These are phyloP conservation scores for Leptopilina boulardi DNA, from an alignment of 1,140 invertebrate genomes.

Conservation along the genomic window DNA sequence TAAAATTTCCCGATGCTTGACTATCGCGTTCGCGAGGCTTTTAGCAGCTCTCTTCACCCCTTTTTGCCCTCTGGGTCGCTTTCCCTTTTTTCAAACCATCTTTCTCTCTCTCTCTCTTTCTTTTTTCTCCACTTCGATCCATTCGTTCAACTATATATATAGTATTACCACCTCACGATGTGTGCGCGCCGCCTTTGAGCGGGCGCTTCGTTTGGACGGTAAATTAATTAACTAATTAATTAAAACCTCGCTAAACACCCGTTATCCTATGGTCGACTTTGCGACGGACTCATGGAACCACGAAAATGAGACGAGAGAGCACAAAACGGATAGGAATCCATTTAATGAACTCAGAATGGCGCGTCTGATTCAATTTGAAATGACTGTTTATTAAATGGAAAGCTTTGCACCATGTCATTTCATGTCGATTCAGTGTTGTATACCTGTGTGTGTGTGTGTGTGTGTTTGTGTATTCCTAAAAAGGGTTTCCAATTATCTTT, in stretches of 20 bases:
- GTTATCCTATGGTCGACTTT: constrained; percentile 29
- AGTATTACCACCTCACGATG: not conserved
- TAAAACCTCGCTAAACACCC: constrained; percentile 41
- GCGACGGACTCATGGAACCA: constrained; percentile 25
- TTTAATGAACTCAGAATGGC: not conserved
- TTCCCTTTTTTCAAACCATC: not conserved
- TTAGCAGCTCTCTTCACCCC: constrained; percentile 26
- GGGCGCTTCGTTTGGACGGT: constrained; percentile 34
- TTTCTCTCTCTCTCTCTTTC: not conserved
- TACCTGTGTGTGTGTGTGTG: too few species aligned
- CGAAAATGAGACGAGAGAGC: constrained; percentile 9
- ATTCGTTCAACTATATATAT: not conserved
- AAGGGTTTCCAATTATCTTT: constrained; percentile 6
- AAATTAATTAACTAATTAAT: constrained; percentile 58
- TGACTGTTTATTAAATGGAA: constrained; percentile 21
- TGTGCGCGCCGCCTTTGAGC: constrained; percentile 9
- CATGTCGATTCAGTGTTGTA: not conserved
- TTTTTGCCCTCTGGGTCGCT: not conserved
- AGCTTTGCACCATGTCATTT: not conserved
- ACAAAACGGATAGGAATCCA: not conserved
- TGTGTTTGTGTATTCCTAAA: not conserved
- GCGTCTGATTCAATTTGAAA: constrained; percentile 22
- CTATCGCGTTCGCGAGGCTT: not conserved
- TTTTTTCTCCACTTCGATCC: not conserved
- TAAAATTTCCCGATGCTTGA: constrained; percentile 34